These are phyloP conservation scores for Amblyornis subalaris DNA, from an alignment of 2,113 vertebrate species.

Conservation along the genomic window DNA sequence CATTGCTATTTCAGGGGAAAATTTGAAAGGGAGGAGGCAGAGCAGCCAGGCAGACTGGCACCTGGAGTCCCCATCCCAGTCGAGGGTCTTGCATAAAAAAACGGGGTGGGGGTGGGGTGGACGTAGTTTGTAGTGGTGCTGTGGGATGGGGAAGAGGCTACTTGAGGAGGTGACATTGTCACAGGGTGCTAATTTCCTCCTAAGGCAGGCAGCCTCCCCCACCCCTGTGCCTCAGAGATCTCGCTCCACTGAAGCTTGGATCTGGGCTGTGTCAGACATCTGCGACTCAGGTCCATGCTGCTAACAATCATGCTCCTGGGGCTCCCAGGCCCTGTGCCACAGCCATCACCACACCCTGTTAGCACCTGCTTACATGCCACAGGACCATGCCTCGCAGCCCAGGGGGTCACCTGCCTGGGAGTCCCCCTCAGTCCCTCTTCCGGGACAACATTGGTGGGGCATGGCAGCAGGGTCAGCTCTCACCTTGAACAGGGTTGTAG, in stretches of 20 bases:
- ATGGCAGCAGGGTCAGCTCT: background rate
- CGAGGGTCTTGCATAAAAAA: accelerated
- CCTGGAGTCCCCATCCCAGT: accelerated
- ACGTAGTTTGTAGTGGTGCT: background rate
- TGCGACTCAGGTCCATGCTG: accelerated
- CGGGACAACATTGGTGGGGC: accelerated
- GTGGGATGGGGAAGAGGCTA: background rate
- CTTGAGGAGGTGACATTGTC: background rate
- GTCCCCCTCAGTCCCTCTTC: background rate
- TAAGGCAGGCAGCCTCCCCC: background rate
- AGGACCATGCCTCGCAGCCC: background rate
- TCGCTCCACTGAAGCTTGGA: accelerated
- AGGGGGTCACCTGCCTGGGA: background rate
- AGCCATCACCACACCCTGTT: accelerated
- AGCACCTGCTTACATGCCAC: background rate
- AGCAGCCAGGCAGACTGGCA: background rate
- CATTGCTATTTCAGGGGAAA: background rate
- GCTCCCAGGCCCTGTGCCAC: background rate
- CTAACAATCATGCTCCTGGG: background rate
- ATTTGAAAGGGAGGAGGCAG: background rate
- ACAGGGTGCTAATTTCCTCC: background rate
- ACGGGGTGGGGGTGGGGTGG: accelerated
- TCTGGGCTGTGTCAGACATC: background rate
- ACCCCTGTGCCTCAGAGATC: background rate
- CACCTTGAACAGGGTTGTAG: constrained; percentile 94